Base-by-base conservation (phyloP, 2,797 vertebrate genomes). In the Phoxinus dragarum region DNA sequence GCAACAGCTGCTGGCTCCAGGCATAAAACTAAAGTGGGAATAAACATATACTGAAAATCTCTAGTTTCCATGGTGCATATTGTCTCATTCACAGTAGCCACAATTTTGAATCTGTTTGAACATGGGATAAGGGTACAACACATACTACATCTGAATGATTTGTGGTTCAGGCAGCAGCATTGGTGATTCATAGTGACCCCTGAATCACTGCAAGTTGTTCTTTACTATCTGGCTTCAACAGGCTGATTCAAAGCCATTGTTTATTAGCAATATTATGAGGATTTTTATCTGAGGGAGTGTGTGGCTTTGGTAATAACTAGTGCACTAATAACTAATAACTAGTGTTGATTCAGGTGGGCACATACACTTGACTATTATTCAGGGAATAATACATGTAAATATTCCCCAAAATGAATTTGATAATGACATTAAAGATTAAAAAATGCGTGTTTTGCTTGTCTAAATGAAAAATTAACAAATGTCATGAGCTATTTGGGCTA, bases 241-340 rank as follows among this genome's bases (percentile, higher is more conserved):
- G 59, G 78, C n/a, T 72, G 54, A 84, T n/a, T 84, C n/a, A 47
- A 72, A 27, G 19, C 67, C 16, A 11, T 61, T 61, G n/a, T 47
- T 52, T 40, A 42, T 34, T 71, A 40, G 40, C 67, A 73, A 52
- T 74, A 72, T 84, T 47, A 47, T 47, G 12, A 56, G n/a, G 21
- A 3, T 31, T 11, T 68, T 80, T 56, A 14, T 36, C 5, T 78
- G 19, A 34, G 19, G 7, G 10, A 49, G 23, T 73, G 8, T 36
- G 38, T 19, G n/a, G 49, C 12, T 72, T 79, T 69, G 59, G 23
- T 21, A 68, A 61, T 23, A 19, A 12, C 5, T 61, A 85, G 31
- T 67, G 34, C 34, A n/a, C n/a, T n/a, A n/a, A n/a, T n/a, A n/a
- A n/a, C n/a, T n/a, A n/a, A n/a, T n/a, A n/a, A n/a, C n/a, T n/a